Conservation (phyloP, 2,113 vertebrate species). For the Lipotes vexillifer region DNA sequence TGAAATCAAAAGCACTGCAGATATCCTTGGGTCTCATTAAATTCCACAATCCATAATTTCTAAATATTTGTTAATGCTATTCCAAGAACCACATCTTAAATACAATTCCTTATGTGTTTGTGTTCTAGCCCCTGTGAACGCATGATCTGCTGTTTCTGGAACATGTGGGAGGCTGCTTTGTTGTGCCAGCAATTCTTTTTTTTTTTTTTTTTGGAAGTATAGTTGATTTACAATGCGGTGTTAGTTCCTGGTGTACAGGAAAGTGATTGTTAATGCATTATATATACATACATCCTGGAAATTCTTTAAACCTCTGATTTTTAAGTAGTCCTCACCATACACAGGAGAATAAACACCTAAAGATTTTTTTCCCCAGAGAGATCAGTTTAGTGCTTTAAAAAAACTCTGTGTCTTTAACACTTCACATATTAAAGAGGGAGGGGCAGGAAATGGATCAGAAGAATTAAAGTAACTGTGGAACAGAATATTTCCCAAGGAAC, state of each 20-base stretch:
- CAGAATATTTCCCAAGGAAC: conserved; percentile 11
- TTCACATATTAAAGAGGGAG: conserved; percentile 33
- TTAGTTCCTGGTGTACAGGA: neutral
- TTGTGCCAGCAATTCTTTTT: neutral
- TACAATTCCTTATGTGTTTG: neutral
- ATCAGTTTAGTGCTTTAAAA: neutral
- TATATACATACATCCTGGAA: neutral
- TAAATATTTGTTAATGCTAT: neutral
- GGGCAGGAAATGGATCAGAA: conserved; percentile 48
- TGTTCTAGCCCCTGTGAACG: neutral
- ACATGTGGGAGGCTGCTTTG: neutral
- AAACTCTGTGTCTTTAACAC: neutral
- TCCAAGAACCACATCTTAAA: neutral
- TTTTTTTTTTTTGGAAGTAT: neutral
- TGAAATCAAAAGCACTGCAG: neutral
- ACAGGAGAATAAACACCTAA: neutral
- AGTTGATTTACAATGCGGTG: neutral
- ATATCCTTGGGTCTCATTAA: neutral
- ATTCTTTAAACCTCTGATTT: neutral
- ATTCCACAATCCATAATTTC: neutral
- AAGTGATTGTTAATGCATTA: neutral
- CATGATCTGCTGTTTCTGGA: neutral
- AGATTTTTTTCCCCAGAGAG: neutral
- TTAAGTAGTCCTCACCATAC: neutral
- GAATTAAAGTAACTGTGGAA: conserved; percentile 49